Evolutionary conservation across 2,113 vertebrate genomes (phyloP), one percentile per base, ranked within the genome.

Genomic region (Blennius ocellaris): DNA sequence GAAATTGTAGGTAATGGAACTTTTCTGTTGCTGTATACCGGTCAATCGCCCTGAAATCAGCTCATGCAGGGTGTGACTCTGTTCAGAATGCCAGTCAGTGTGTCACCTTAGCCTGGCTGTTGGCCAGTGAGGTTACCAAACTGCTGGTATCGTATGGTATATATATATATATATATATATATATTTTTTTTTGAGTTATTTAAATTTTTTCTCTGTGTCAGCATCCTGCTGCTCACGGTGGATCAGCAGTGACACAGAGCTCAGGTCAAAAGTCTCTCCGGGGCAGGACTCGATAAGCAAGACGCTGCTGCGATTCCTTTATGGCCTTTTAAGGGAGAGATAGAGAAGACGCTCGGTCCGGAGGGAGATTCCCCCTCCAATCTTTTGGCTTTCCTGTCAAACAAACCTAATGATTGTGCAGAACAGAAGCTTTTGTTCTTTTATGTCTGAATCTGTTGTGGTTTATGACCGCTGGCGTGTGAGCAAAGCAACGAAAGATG

Each of bases 271-370:
- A 83, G 74, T 77, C 40, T 67, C 59, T 44, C 40, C 30, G 62
- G 57, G 73, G 8, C 58, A 73, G 67, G 51, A 14, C 77, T 72
- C 69, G 64, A 84, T 82, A 85, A 85, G 48, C 53, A 5, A 16
- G 3, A 57, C 50, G 57, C 38, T 76, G 58, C 37, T 12, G 38
- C 65, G 57, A 88, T 73, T 78, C 74, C 61, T 87, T 59, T 7
- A 45, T 53, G 41, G 49, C 81, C 89, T 84, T 92, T 73, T 84
- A 88, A 78, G 82, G 85, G 66, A 84, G 85, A 55, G 65, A 62
- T 17, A 50, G n/a, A 56, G 53, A 39, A 30, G 21, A 30, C 21
- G 21, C 21, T 30, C 21, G 52, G 67, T 87, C 73, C 43, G 39
- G 54, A 59, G 65, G 30, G 67, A 82, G 75, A 60, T 55, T 84